These are phyloP conservation scores for Tribolium freemani DNA, from an alignment of 2,888 invertebrate genomes.

Conservation along the genomic window DNA sequence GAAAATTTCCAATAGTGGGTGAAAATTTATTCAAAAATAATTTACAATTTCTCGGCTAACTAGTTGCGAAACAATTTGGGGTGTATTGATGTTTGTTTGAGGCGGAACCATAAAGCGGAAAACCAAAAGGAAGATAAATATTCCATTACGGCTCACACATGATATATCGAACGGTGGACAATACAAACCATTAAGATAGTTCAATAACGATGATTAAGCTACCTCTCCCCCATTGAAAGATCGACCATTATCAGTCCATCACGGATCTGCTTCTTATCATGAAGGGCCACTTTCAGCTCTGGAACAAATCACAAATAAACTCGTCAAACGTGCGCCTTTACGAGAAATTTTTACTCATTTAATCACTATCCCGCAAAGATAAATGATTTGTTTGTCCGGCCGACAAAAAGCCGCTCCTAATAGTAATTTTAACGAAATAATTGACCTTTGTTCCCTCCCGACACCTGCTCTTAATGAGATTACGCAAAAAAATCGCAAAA, in stretches of 20 bases:
- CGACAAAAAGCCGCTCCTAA: constrained; percentile 8
- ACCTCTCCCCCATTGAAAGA: constrained; percentile 62
- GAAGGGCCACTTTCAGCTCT: constrained; percentile 48
- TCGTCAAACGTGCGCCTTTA: constrained; percentile 24
- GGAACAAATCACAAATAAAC: constrained; percentile 51
- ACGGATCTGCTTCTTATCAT: constrained; percentile 57
- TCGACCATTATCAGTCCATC: constrained; percentile 63
- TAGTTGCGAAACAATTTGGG: not conserved
- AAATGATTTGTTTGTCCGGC: constrained; percentile 8
- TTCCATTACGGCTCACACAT: constrained; percentile 62
- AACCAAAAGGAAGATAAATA: constrained; percentile 60
- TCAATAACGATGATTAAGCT: constrained; percentile 69
- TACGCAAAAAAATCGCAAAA: constrained; percentile 2
- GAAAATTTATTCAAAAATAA: not conserved
- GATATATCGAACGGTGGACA: constrained; percentile 67
- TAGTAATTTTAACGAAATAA: constrained; percentile 20
- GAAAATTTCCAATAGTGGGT: not conserved
- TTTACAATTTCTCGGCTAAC: not conserved
- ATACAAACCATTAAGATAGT: constrained; percentile 67
- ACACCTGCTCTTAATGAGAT: constrained; percentile 27
- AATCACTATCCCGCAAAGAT: constrained; percentile 1
- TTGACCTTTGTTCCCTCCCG: constrained; percentile 12
- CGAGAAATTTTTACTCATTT: not conserved
- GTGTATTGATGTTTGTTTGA: constrained; percentile 40
- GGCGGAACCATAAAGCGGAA: constrained; percentile 48